Percentiles rank a stretch among this genome's conserved stretches.
Conservation (phyloP, 2,113 vertebrate genomes). For the Chrysemys picta region DNA sequence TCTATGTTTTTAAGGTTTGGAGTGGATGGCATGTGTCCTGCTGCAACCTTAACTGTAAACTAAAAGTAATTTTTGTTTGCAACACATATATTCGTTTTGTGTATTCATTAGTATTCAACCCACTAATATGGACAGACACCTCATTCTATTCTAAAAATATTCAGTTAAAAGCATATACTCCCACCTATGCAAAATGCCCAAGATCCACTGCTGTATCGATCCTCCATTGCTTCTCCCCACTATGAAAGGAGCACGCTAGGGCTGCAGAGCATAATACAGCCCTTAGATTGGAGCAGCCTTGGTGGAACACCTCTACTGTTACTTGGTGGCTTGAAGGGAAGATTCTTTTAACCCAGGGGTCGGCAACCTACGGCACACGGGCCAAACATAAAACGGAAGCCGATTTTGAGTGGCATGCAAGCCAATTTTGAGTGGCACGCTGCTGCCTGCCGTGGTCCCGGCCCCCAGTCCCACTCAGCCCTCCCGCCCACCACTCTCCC, state of each 20-base stretch:
- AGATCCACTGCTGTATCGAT: neutral
- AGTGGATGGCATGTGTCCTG: neutral
- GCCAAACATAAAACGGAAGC: too few species aligned
- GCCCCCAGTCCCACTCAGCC: too few species aligned
- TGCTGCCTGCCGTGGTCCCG: too few species aligned
- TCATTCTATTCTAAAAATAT: neutral
- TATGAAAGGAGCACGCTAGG: accelerated
- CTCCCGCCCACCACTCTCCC: too few species aligned
- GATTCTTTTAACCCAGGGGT: neutral
- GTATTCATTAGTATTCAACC: neutral
- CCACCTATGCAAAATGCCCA: neutral
- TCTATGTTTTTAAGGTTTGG: neutral
- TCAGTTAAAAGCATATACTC: neutral
- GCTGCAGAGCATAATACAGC: neutral
- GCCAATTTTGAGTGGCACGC: too few species aligned
- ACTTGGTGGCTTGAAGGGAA: neutral
- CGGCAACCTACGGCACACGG: too few species aligned
- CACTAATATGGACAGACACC: neutral
- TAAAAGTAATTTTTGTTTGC: neutral
- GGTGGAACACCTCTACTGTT: neutral
- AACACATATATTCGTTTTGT: accelerated
- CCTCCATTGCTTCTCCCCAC: neutral
- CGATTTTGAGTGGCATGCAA: too few species aligned
- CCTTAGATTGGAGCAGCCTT: neutral
- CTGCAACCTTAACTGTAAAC: accelerated